phyloP scores from a whole-genome alignment of 2,113 vertebrate genomes.

The Nymphicus hollandicus region DNA sequence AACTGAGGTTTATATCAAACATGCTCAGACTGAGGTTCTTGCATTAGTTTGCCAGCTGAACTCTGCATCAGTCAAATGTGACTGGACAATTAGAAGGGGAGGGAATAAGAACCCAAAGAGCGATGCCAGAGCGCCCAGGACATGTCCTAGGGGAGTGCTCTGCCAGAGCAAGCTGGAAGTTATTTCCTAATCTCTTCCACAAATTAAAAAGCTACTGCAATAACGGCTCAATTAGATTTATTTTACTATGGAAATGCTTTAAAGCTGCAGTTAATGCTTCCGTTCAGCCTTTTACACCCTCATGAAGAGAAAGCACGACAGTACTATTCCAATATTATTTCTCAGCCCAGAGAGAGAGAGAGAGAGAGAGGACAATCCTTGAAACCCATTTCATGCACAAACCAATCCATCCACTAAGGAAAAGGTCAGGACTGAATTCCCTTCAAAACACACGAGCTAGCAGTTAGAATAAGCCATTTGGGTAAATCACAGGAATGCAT shows the following conservation, averaged over 20 bases:
- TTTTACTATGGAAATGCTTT: conserved; percentile 66
- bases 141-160: conserved; percentile 36
- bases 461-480: background rate
- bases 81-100: conserved; percentile 29
- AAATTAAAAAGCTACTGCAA: conserved; percentile 70
- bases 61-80: conserved; percentile 42
- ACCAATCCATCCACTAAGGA: background rate
- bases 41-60: conserved; percentile 26
- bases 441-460: conserved; percentile 1
- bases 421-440: background rate
- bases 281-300: conserved; percentile 46
- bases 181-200: conserved; percentile 69
- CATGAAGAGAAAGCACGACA: background rate
- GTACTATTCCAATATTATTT: background rate
- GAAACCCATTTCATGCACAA: background rate
- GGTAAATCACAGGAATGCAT: conserved; percentile 18
- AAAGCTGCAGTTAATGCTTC: conserved; percentile 55
- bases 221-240: conserved; percentile 70
- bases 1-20: background rate
- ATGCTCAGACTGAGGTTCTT: background rate
- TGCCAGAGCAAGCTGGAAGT: conserved; percentile 61
- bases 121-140: conserved; percentile 16
- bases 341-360: background rate
- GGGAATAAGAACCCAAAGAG: conserved; percentile 29
- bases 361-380: conserved; percentile 25